Base-by-base conservation (phyloP, 2,113 vertebrate species). In the Odocoileus hemionus region DNA sequence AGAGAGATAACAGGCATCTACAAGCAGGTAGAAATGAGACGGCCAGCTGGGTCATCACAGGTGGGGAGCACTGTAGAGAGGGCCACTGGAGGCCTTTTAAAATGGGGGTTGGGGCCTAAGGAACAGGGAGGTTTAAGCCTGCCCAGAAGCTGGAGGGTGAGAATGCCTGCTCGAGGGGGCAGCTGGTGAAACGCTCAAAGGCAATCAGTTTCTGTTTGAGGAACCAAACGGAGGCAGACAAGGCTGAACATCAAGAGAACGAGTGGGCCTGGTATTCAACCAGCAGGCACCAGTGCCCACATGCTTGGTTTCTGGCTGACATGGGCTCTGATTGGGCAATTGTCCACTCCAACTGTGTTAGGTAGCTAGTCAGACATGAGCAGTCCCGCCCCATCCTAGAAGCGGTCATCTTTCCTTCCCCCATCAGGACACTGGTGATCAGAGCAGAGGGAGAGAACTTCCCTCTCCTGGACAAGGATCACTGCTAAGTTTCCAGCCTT, bases 311-410 rank as follows among this genome's bases (percentile, higher is more conserved):
- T 61, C 16, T 16, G 25, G 21, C 50, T 30, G 28, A 25, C 3
- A 52, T 80, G 67, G 89, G 6, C 30, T 95, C 96, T 45, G 28
- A 54, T 4, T 80, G 84, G 6, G 7, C 67, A 30, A 0, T 17
- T 60, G n/a, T 60, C 64, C 54, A 14, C 79, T 80, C 67, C 85
- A 70, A 54, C 16, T 33, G 21, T 33, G 76, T 79, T 47, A 79
- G 76, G 45, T 12, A 33, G 45, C 45, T 79, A 50, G 76, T 50
- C 76, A 79, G 76, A 33, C 76, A 11, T 1, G 16, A 79, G 76
- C 28, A 3, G 45, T 50, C 45, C 45, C 2, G 2, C 16, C 45
- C 16, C 16, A 0, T 50, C 76, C 76, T 79, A 15, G 76, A 79
- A 79, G 28, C 28, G 8, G 28, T 79, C 76, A 79, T 79, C 43